A percentile compares a stretch with the other conserved stretches of the same genome.
Conservation (phyloP, 2,797 vertebrate species). For the Pipistrellus nathusii region DNA sequence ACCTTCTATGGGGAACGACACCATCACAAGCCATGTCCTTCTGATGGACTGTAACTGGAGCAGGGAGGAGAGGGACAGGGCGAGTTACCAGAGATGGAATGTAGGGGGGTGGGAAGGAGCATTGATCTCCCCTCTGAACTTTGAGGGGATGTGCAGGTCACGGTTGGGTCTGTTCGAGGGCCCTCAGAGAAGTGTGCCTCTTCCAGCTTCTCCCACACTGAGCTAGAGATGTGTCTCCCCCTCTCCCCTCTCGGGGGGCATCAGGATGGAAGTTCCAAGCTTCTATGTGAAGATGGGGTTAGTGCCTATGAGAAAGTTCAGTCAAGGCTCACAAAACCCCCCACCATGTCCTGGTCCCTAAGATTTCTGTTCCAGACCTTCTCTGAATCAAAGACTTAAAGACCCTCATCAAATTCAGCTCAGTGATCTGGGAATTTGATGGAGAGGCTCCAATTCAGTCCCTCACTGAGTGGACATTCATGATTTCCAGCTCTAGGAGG, state of each 20-base stretch:
- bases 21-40: not conserved
- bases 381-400: not conserved
- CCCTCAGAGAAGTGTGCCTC: not conserved
- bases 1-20: not conserved
- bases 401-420: not conserved
- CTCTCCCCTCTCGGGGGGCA: too few species aligned
- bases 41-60: not conserved
- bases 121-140: not conserved
- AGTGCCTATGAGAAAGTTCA: not conserved
- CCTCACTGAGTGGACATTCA: not conserved
- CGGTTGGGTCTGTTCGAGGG: not conserved
- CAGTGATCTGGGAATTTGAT: not conserved
- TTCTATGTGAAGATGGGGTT: not conserved
- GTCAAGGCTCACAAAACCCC: not conserved
- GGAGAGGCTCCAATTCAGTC: not conserved
- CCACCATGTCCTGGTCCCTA: not conserved
- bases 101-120: fast-evolving
- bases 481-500: not conserved
- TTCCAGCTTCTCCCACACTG: not conserved
- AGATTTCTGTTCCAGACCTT: not conserved
- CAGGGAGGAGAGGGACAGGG: not conserved
- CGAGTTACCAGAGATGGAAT: not conserved
- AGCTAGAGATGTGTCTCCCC: not conserved
- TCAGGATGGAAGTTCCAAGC: not conserved
- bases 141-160: not conserved